Conservation (phyloP, 2,113 vertebrate species). For the Aphelocoma coerulescens region DNA sequence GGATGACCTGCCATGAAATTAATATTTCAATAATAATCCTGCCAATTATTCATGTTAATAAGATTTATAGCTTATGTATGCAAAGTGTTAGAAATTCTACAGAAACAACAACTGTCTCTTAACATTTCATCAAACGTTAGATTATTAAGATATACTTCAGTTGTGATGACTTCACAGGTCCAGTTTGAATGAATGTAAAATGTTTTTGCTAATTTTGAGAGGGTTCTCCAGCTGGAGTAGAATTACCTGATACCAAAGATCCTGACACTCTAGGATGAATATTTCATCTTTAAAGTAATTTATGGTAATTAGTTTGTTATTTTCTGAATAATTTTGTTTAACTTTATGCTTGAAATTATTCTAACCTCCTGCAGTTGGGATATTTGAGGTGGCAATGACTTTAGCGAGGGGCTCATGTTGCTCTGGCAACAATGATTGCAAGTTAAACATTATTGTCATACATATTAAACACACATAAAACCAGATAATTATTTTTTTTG, state of each 20-base stretch:
- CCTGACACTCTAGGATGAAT: background rate
- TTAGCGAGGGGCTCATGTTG: background rate
- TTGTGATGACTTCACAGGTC: background rate
- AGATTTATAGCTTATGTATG: background rate
- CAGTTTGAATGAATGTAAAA: background rate
- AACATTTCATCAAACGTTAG: background rate
- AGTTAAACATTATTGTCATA: background rate
- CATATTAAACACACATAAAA: background rate
- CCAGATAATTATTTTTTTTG: background rate
- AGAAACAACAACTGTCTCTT: conserved; percentile 16
- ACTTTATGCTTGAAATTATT: background rate
- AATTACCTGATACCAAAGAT: background rate
- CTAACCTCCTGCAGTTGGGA: background rate
- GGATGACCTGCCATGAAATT: conserved; percentile 35
- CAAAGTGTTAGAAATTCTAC: background rate
- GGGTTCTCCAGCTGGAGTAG: background rate
- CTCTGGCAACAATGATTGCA: background rate
- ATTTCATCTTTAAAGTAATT: background rate
- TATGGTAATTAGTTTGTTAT: background rate
- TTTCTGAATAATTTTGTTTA: background rate
- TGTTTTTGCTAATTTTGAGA: background rate
- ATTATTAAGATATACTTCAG: background rate
- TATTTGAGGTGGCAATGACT: background rate
- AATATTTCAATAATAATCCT: conserved; percentile 11
- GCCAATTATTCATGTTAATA: background rate